Base-by-base conservation (phyloP, 2,113 vertebrate genomes). In the Datnioides undecimradiatus region DNA sequence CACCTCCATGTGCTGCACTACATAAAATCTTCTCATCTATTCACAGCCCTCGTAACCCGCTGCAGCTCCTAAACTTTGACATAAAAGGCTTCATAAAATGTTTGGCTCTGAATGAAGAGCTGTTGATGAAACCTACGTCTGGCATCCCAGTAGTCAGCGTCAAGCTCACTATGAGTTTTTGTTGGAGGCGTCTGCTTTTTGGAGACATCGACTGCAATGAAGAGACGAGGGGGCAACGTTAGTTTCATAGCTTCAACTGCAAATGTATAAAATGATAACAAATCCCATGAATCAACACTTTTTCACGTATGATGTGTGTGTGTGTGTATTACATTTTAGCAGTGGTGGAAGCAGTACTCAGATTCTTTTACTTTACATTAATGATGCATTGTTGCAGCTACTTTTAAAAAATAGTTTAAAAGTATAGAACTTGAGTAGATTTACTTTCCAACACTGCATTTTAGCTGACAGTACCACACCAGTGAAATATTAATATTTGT, bases 81-180 rank as follows among this genome's bases (percentile, higher is more conserved):
- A 63, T 45, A 58, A 51, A 51, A 63, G 21, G 38, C 31, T 33
- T 55, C 45, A 34, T 63, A 40, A 74, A 65, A 36, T 12, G 1
- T 58, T 25, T 62, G 46, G 54, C 65, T 72, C 73, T 74, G 62
- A 54, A 0, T 25, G 31, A 55, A 6, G 11, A 3, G 21, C 45
- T 55, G 38, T 23, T 23, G 58, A 63, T 33, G 31, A 83, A 60
- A 83, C 87, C 6, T 57, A 49, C 41, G 16, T 65, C 51, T 84
- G 54, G 62, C 64, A 40, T 92, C 86, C 86, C 76, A 90, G 79
- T 79, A 72, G 79, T 81, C 63, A 3, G 33, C 3, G 8, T 90
- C 87, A 13, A 58, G 19, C 38, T 74, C 58, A 6, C 33, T 36
- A 34, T 31, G 25, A 23, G 51, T n/a, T 72, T 45, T 34, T 8